Evolutionary conservation across 2,888 invertebrate genomes (phyloP).

Genomic region (Hyalella azteca): DNA sequence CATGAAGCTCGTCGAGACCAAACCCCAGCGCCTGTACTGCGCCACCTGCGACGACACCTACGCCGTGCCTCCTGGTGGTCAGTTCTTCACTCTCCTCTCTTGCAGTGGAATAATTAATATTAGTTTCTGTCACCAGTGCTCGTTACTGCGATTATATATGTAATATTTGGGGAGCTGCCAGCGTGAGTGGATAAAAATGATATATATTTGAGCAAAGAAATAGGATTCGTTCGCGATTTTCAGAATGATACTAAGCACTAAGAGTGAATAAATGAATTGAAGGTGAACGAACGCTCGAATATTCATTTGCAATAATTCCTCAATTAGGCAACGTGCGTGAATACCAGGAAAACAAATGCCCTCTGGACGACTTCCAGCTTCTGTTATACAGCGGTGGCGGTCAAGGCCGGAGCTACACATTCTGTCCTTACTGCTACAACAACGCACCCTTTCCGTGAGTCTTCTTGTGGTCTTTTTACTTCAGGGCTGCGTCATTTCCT

Average conservation of each 20-base stretch:
- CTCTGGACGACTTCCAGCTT: slow-evolving; percentile 95
- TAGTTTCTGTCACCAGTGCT: too few relatives aligned
- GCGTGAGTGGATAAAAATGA: too few relatives aligned
- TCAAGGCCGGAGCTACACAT: slow-evolving; percentile 92
- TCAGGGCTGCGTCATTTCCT: too few relatives aligned
- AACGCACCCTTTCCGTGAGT: slow-evolving; percentile 90
- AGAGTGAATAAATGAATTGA: too few relatives aligned
- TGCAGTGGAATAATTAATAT: too few relatives aligned
- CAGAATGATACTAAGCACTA: too few relatives aligned
- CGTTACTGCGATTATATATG: too few relatives aligned
- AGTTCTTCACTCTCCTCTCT: background rate
- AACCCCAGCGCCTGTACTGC: slow-evolving; percentile 93
- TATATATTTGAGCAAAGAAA: too few relatives aligned
- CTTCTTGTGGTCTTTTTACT: too few relatives aligned
- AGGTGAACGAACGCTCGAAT: too few relatives aligned
- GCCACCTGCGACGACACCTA: slow-evolving; percentile 96
- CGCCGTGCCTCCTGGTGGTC: slow-evolving; percentile 73
- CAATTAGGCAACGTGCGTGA: slow-evolving; percentile 85
- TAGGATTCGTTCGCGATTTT: too few relatives aligned
- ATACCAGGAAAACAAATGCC: slow-evolving; percentile 94
- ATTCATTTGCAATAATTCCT: background rate
- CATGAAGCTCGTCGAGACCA: slow-evolving; percentile 94
- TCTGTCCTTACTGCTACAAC: slow-evolving; percentile 98
- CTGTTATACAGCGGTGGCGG: slow-evolving; percentile 92
- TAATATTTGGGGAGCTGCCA: too few relatives aligned